Base-by-base conservation (phyloP, 2,888 invertebrate species). In the Diplolepis rosae region DNA sequence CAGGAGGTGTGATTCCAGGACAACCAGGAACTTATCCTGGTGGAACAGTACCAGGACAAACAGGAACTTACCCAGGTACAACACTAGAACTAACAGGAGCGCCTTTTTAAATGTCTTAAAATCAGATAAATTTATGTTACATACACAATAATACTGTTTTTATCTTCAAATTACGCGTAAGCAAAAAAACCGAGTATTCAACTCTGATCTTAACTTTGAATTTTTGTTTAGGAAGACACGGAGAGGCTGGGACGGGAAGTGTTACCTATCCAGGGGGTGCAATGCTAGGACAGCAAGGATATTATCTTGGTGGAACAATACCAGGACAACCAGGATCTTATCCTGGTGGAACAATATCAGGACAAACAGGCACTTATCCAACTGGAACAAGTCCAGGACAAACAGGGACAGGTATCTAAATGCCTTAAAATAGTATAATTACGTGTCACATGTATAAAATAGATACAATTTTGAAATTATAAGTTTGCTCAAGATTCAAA, bases 21-120 rank as follows among this genome's bases (percentile, higher is more conserved):
- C 75, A 70, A 22, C 70, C 68, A 65, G 79, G 72, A 69, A 70
- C 77, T 61, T 66, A 78, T 71, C 51, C 75, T 5, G 77, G 79
- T 32, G 69, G 66, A 18, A 48, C 52, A 65, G 11, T 22, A 22
- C 66, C 75, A 42, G 81, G 76, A 27, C n/a, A n/a, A n/a, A n/a
- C 73, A 71, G 61, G 24, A n/a, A 9, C 18, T 56, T 66, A 42
- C 30, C 69, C 72, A n/a, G 68, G 70, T 1, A 65, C 48, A 48
- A 50, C 18, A 35, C 35, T 42, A 52, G 74, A 76, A 35, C 72
- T 11, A 75, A 73, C 15, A 70, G 72, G 51, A 78, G 77, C 56
- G 72, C 73, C 39, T 76, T 74, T 54, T 71, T 75, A 11, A 70
- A 68, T 1, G 68, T 71, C 27, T 51, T 69, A 52, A 54, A 68